A percentile compares a stretch with the other conserved stretches of the same genome.
Evolutionary conservation across 2,888 invertebrate genomes (phyloP).

Genomic region (Eubasilissa splendida): DNA sequence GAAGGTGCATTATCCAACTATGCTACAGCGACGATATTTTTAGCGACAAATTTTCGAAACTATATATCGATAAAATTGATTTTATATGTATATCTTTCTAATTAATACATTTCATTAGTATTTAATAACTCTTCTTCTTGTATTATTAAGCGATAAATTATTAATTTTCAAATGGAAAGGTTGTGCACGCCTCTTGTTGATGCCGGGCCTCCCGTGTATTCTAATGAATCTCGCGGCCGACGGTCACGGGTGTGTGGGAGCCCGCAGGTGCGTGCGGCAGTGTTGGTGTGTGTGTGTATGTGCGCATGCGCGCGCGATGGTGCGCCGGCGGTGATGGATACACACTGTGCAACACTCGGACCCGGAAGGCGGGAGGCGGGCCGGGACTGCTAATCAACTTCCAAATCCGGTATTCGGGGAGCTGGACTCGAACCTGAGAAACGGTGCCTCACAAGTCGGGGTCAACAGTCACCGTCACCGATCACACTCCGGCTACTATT

Average conservation of each 20-base stretch:
- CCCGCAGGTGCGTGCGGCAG: neutral
- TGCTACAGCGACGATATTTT: too few relatives aligned
- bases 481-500: too few relatives aligned
- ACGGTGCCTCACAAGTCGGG: slow-evolving; percentile 12
- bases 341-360: neutral
- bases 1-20: too few relatives aligned
- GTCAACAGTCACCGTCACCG: slow-evolving; percentile 3
- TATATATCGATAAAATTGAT: too few relatives aligned
- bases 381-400: slow-evolving; percentile 32
- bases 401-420: slow-evolving; percentile 36
- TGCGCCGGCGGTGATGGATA: neutral
- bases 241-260: neutral
- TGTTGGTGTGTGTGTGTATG: neutral
- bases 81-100: too few relatives aligned
- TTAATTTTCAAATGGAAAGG: neutral
- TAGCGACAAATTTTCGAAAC: too few relatives aligned
- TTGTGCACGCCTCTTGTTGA: slow-evolving; percentile 1
- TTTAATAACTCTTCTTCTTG: too few relatives aligned
- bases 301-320: neutral
- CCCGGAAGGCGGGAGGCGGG: slow-evolving; percentile 29
- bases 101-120: too few relatives aligned
- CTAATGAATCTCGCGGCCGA: slow-evolving; percentile 3
- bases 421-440: slow-evolving; percentile 2
- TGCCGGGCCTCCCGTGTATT: slow-evolving; percentile 1
- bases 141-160: too few relatives aligned